A percentile compares a stretch with the other conserved stretches of the same genome.
Conservation (phyloP, 2,797 vertebrate species). For the Lateolabrax maculatus region DNA sequence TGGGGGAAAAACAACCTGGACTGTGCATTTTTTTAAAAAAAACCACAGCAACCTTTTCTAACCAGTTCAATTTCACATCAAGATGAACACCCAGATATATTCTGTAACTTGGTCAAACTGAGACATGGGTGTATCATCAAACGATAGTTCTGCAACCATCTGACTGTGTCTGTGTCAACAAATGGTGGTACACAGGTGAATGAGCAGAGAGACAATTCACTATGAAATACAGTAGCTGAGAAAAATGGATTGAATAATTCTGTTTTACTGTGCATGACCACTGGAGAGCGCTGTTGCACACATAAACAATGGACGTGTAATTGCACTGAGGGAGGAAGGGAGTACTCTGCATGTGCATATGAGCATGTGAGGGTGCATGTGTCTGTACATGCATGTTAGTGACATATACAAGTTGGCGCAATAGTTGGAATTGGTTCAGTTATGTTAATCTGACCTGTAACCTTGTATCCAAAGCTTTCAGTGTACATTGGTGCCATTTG, state of each 20-base stretch:
- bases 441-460: constrained; percentile 25
- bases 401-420: not conserved
- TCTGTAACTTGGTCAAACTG: constrained; percentile 4
- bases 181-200: not conserved
- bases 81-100: not conserved
- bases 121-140: not conserved
- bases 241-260: not conserved
- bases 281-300: constrained; percentile 81
- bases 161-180: constrained; percentile 1
- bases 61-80: not conserved
- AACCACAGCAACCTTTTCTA: not conserved
- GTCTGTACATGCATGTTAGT: not conserved
- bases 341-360: not conserved
- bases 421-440: constrained; percentile 18
- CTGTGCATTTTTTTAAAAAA: not conserved
- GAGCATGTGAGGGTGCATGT: constrained; percentile 12
- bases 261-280: constrained; percentile 57
- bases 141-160: constrained; percentile 4
- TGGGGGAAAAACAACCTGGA: not conserved
- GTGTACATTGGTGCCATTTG: constrained; percentile 9
- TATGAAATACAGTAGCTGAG: not conserved
- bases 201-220: not conserved
- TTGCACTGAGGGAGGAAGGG: constrained; percentile 20
- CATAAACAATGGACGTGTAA: constrained; percentile 59
- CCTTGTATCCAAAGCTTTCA: constrained; percentile 28